Conservation (phyloP, 2,888 invertebrate genomes). For the Calliopum simillimum region DNA sequence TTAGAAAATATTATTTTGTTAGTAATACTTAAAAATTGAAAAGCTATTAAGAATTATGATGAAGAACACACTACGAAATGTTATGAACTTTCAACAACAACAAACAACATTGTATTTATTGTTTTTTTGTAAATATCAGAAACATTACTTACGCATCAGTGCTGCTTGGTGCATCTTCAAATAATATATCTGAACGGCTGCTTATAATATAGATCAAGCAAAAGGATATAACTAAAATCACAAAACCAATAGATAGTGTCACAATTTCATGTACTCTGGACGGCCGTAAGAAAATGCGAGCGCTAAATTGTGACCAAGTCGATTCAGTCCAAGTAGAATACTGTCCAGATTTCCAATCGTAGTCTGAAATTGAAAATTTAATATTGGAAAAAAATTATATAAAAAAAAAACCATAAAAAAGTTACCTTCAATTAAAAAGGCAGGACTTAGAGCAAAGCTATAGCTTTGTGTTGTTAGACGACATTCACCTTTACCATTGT, state of each 20-base stretch:
- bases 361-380: conserved; percentile 70
- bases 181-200: conserved; percentile 64
- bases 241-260: conserved; percentile 62
- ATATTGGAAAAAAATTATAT: background rate
- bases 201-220: conserved; percentile 65
- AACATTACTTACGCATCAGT: conserved; percentile 61
- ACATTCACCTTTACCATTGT: conserved; percentile 77
- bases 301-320: conserved; percentile 80
- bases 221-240: conserved; percentile 64
- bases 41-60: no score
- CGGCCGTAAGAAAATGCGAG: conserved; percentile 83
- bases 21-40: no score
- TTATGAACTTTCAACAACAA: conserved; percentile 6
- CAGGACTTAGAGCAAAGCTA: conserved; percentile 84
- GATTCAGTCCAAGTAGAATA: conserved; percentile 94
- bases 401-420: conserved; percentile 3
- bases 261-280: conserved; percentile 63
- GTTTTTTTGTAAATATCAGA: background rate
- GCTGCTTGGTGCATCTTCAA: conserved; percentile 62
- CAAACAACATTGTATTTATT: background rate
- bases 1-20: no score
- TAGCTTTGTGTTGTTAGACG: conserved; percentile 79
- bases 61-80: no score
- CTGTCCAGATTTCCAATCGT: conserved; percentile 79
- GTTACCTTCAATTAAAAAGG: conserved; percentile 78